Percentiles rank a stretch among this genome's conserved stretches.
Conservation (phyloP, 1,140 invertebrate species). For the Papilio machaon region DNA sequence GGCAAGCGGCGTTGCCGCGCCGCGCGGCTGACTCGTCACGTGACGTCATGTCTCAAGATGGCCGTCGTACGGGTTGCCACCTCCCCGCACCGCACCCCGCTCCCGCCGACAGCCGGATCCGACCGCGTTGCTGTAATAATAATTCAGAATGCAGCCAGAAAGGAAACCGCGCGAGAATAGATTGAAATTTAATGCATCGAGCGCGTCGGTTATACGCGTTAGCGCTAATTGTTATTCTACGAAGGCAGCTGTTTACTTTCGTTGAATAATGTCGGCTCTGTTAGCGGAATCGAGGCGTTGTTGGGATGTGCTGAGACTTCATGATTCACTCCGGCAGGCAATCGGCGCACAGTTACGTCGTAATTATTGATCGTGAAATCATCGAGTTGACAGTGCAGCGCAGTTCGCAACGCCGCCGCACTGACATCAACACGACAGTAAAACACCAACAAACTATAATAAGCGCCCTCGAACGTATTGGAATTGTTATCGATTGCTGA, state of each 20-base stretch:
- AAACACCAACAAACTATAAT: slow-evolving; percentile 18
- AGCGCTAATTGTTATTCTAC: slow-evolving; percentile 77
- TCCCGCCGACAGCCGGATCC: slow-evolving; percentile 74
- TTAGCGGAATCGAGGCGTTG: slow-evolving; percentile 61
- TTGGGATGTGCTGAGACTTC: slow-evolving; percentile 43
- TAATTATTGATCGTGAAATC: slow-evolving; percentile 38
- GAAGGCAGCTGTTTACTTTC: slow-evolving; percentile 79
- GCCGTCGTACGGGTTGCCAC: slow-evolving; percentile 71
- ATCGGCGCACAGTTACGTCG: slow-evolving; percentile 29
- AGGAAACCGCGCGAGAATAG: slow-evolving; percentile 79
- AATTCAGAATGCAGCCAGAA: slow-evolving; percentile 77
- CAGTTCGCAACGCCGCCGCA: not conserved
- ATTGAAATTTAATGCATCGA: slow-evolving; percentile 79
- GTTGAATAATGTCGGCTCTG: slow-evolving; percentile 70
- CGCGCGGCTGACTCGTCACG: slow-evolving; percentile 79
- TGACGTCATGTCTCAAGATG: slow-evolving; percentile 82
- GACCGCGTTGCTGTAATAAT: slow-evolving; percentile 74
- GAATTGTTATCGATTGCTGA: slow-evolving; percentile 37
- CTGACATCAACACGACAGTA: slow-evolving; percentile 4
- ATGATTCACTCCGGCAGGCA: slow-evolving; percentile 54
- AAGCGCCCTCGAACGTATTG: not conserved
- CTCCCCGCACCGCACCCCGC: slow-evolving; percentile 53
- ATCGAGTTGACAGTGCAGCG: not conserved
- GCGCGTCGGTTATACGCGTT: slow-evolving; percentile 69
- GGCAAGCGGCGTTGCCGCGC: slow-evolving; percentile 71